A percentile compares a stretch with the other conserved stretches of the same genome.
phyloP scores from a whole-genome alignment of 2,797 vertebrate species.

The Lophura swinhoii region DNA sequence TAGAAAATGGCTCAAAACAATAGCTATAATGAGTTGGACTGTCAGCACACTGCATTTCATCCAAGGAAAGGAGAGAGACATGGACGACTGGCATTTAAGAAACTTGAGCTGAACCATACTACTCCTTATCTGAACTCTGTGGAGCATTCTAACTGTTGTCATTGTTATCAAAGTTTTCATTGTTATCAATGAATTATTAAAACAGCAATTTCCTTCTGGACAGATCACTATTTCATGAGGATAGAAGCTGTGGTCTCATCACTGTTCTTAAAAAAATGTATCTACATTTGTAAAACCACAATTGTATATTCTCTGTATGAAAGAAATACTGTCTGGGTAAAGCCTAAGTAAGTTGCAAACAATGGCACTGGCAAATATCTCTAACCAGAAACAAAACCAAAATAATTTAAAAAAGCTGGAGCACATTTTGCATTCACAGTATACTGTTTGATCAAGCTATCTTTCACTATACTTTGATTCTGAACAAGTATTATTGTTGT shows the following conservation, averaged over 20 bases:
- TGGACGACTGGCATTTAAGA: neutral
- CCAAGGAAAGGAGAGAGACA: neutral
- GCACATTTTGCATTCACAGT: neutral
- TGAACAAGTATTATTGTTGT: neutral
- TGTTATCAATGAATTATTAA: neutral
- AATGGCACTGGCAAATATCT: neutral
- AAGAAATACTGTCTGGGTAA: neutral
- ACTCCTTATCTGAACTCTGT: neutral
- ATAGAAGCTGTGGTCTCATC: neutral
- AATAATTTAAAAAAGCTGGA: neutral
- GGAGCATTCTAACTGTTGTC: neutral
- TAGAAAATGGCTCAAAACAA: neutral
- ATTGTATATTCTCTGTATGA: neutral
- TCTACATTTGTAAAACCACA: neutral
- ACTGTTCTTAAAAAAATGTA: neutral
- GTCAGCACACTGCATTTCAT: neutral
- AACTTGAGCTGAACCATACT: neutral
- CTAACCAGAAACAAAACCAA: neutral
- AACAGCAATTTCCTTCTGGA: neutral
- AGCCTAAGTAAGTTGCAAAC: neutral
- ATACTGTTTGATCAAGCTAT: neutral
- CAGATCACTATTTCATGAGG: neutral
- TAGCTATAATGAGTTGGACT: neutral
- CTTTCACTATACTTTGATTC: neutral
- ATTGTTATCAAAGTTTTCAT: neutral